Evolutionary conservation across 2,888 invertebrate genomes (phyloP).

Genomic region (Herminia tarsipennalis): DNA sequence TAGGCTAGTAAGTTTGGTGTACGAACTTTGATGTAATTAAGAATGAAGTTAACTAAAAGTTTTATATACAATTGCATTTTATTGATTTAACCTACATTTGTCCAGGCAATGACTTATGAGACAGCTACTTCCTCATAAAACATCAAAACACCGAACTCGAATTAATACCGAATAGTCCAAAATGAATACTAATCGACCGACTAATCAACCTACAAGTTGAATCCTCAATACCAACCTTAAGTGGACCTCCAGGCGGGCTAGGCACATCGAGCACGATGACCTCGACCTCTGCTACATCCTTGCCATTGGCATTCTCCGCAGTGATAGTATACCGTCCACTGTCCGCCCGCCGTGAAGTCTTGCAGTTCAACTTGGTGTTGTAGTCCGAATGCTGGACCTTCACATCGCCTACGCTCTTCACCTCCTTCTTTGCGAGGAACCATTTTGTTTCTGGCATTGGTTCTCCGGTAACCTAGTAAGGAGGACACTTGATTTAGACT

Average conservation of each 20-base stretch:
- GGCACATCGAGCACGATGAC: slow-evolving; percentile 96
- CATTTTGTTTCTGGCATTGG: slow-evolving; percentile 97
- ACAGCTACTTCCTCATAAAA: no score
- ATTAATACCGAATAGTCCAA: no score
- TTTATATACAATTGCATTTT: no score
- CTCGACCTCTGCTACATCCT: slow-evolving; percentile 96
- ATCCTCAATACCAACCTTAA: slow-evolving; percentile 86
- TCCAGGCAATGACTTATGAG: no score
- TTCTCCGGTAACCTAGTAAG: slow-evolving; percentile 90
- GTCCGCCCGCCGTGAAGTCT: slow-evolving; percentile 93
- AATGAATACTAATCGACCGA: no score
- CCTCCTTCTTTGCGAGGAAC: slow-evolving; percentile 93
- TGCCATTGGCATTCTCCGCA: slow-evolving; percentile 97
- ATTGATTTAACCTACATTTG: no score
- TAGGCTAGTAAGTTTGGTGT: no score
- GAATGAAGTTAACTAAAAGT: no score
- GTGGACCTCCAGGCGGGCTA: slow-evolving; percentile 95
- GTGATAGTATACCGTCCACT: slow-evolving; percentile 96
- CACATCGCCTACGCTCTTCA: slow-evolving; percentile 89
- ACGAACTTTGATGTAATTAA: no score
- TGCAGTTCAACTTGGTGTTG: slow-evolving; percentile 93
- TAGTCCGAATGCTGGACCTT: slow-evolving; percentile 94
- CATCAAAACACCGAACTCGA: no score
- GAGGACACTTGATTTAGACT: no score
- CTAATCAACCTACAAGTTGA: not conserved